phyloP scores from a whole-genome alignment of 2,888 invertebrate genomes.

The Stictocephala bisonia region DNA sequence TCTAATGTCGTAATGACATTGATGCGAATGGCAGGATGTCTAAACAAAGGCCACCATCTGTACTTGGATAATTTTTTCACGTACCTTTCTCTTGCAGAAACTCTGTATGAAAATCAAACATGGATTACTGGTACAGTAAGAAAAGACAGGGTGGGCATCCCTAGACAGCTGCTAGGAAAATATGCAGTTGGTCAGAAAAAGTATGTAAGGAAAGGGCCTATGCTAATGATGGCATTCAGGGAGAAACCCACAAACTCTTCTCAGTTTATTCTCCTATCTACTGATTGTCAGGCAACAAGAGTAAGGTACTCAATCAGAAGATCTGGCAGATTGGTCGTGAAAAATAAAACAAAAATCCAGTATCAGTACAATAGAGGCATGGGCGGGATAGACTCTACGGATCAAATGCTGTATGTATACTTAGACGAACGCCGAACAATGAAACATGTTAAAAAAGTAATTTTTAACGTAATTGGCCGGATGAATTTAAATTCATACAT shows the following conservation, averaged over 20 bases:
- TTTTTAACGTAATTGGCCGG: slow-evolving; percentile 32
- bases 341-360: slow-evolving; percentile 24
- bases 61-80: slow-evolving; percentile 42
- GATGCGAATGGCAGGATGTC: slow-evolving; percentile 6
- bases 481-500: slow-evolving; percentile 39
- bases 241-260: slow-evolving; percentile 25
- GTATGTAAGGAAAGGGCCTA: slow-evolving; percentile 38
- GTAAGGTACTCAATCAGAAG: slow-evolving; percentile 21
- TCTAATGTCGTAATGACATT: slow-evolving; percentile 32
- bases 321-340: slow-evolving; percentile 13
- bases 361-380: slow-evolving; percentile 31
- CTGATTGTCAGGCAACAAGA: background rate
- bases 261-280: slow-evolving; percentile 37
- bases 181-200: slow-evolving; percentile 28
- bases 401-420: slow-evolving; percentile 37
- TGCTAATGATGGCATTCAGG: slow-evolving; percentile 30
- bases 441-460: slow-evolving; percentile 41
- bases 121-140: slow-evolving; percentile 41
- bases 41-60: slow-evolving; percentile 39
- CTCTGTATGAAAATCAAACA: slow-evolving; percentile 18
- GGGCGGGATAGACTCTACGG: slow-evolving; percentile 42
- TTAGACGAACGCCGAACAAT: slow-evolving; percentile 33
- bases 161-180: slow-evolving; percentile 9
- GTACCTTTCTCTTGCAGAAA: slow-evolving; percentile 6
- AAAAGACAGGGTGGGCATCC: slow-evolving; percentile 27